Base-by-base conservation (phyloP, 2,113 vertebrate genomes). In the Callionymus lyra region DNA sequence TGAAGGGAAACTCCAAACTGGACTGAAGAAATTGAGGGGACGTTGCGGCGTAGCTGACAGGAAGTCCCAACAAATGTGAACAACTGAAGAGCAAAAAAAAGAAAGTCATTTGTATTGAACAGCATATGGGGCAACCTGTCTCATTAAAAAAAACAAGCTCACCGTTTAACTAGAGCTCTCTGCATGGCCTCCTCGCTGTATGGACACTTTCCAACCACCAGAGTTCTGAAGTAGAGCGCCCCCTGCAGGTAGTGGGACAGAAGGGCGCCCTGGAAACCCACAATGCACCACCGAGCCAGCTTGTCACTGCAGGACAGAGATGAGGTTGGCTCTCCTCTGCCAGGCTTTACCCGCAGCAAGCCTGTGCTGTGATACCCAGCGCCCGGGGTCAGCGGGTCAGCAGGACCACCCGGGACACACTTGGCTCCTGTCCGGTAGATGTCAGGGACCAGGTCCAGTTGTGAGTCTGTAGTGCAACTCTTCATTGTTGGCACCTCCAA, bases 261-360 rank as follows among this genome's bases (percentile, higher is more conserved):
- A 44, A 99, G 86, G 3, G 92, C 92, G 0, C 94, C 94, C 55
- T 98, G 95, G 70, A 91, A 91, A 12, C 93, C 95, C 1, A 98
- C 71, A 31, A 90, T 84, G 0, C 82, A 86, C 92, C 91, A 80
- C 15, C 74, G 73, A 12, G 75, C 72, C 41, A 65, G 46, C 66
- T 98, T 98, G 72, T 99, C 95, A 2, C 93, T 97, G 77, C 94
- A 98, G 56, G 90, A 97, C 69, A 98, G 90, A 12, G 93, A 97
- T 34, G 84, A 59, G 0, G 94, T 97, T 6, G 84, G 85, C 44
- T 91, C 85, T 16, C 94, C 95, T 6, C 94, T 85, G 5, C 94
- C 95, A 0, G 95, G 95, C 71, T 98, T 99, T 38, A 94, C 69
- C 31, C 94, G 80, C 21, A 98, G 80, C 8, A 83, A 37, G 27